phyloP scores from a whole-genome alignment of 1,140 invertebrate species.

The Cyrtorhinus lividipennis region DNA sequence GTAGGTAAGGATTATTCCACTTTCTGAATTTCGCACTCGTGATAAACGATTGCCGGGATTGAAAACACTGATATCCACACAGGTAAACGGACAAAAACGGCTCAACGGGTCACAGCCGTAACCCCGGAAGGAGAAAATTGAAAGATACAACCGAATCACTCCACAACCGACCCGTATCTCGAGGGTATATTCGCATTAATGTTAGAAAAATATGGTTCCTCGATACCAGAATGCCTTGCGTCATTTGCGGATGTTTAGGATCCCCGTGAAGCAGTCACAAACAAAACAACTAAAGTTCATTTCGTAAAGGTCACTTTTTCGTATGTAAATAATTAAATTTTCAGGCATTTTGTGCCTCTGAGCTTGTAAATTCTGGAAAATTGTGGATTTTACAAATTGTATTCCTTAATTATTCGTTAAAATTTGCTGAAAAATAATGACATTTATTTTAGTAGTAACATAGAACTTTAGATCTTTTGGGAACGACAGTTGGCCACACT shows the following conservation, averaged over 20 bases:
- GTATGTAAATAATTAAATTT: background rate
- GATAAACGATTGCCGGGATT: background rate
- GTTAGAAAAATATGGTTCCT: constrained; percentile 25
- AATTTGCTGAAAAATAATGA: no score
- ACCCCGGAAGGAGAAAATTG: no score
- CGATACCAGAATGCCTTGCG: constrained; percentile 25
- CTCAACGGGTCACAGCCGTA: no score
- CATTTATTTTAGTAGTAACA: no score
- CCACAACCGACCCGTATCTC: background rate
- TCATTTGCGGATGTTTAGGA: constrained; percentile 26
- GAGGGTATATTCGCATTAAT: constrained; percentile 22
- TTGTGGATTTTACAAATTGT: no score
- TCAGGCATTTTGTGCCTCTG: background rate
- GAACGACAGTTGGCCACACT: no score
- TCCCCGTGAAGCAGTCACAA: constrained; percentile 24
- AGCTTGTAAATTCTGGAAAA: no score
- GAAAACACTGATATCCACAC: background rate
- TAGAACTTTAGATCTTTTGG: no score
- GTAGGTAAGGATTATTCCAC: constrained; percentile 13
- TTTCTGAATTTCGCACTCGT: background rate
- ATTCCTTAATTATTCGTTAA: no score
- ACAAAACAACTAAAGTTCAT: constrained; percentile 21
- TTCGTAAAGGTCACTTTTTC: background rate
- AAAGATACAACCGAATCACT: background rate
- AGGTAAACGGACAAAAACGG: no score